Conservation (phyloP, 1,140 invertebrate species). For the Drosophila funebris region DNA sequence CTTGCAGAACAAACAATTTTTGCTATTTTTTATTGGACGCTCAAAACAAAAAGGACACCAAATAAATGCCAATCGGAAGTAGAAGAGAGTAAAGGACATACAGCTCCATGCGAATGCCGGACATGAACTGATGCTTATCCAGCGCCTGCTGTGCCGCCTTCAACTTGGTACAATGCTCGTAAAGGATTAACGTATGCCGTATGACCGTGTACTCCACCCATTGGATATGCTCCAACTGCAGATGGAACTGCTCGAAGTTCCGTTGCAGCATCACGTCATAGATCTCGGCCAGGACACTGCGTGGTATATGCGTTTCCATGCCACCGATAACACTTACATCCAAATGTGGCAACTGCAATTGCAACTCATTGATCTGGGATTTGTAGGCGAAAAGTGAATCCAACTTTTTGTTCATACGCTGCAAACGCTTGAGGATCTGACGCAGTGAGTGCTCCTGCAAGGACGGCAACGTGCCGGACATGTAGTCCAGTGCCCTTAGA, state of each 20-base stretch:
- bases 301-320: conserved; percentile 35
- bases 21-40: neutral
- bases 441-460: conserved; percentile 16
- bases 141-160: conserved; percentile 21
- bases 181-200: conserved; percentile 22
- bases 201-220: conserved; percentile 40
- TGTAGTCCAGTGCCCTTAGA: neutral
- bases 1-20: conserved; percentile 31
- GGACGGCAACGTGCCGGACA: neutral
- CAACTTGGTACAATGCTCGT: conserved; percentile 32
- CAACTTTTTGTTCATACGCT: neutral
- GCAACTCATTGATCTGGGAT: conserved; percentile 1
- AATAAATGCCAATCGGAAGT: conserved; percentile 9
- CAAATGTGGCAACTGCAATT: conserved; percentile 17
- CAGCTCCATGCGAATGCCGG: neutral
- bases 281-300: neutral
- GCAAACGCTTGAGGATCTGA: conserved; percentile 4
- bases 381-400: conserved; percentile 17
- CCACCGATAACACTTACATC: neutral
- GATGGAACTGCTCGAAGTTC: conserved; percentile 2
- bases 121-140: neutral
- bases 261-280: conserved; percentile 18
- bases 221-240: conserved; percentile 30
- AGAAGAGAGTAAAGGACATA: conserved; percentile 6
- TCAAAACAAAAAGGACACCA: conserved; percentile 28